Evolutionary conservation across 1,140 invertebrate genomes (phyloP).

Genomic region (Aphelinus certus): DNA sequence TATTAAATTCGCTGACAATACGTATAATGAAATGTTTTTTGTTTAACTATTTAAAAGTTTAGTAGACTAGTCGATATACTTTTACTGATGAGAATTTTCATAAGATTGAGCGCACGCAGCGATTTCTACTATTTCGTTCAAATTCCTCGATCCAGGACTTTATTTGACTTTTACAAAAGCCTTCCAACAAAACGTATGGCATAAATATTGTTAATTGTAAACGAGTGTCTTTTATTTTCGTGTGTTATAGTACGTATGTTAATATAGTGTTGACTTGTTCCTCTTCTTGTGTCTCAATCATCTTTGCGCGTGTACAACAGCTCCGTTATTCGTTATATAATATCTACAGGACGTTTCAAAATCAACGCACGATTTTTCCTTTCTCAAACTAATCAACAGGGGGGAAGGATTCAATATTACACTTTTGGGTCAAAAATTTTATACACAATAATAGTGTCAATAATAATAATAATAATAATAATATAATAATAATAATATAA

Average conservation of each 20-base stretch:
- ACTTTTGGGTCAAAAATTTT: constrained; percentile 53
- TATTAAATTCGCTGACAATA: constrained; percentile 11
- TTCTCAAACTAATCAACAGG: constrained; percentile 58
- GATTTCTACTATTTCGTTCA: not conserved
- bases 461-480: constrained; percentile 47
- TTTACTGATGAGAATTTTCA: not conserved
- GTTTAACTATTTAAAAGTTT: not conserved
- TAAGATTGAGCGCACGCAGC: not conserved
- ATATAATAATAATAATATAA: constrained; percentile 44
- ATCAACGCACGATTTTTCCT: constrained; percentile 40
- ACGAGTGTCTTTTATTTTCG: constrained; percentile 14
- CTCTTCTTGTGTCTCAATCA: no score
- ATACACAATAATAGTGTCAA: constrained; percentile 58
- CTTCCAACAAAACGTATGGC: constrained; percentile 23
- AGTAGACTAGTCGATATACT: not conserved
- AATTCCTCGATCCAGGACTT: constrained; percentile 4
- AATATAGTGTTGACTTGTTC: constrained; percentile 16
- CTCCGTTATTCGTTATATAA: constrained; percentile 11
- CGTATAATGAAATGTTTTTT: not conserved
- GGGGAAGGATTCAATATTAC: constrained; percentile 56
- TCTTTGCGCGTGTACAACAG: constrained; percentile 40
- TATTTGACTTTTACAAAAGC: constrained; percentile 9
- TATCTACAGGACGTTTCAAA: constrained; percentile 46
- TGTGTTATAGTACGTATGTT: constrained; percentile 38
- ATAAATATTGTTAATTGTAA: constrained; percentile 9